These are phyloP conservation scores for Mesodorylaimus sp. DNA, from an alignment of 2,888 invertebrate genomes.

Conservation along the genomic window DNA sequence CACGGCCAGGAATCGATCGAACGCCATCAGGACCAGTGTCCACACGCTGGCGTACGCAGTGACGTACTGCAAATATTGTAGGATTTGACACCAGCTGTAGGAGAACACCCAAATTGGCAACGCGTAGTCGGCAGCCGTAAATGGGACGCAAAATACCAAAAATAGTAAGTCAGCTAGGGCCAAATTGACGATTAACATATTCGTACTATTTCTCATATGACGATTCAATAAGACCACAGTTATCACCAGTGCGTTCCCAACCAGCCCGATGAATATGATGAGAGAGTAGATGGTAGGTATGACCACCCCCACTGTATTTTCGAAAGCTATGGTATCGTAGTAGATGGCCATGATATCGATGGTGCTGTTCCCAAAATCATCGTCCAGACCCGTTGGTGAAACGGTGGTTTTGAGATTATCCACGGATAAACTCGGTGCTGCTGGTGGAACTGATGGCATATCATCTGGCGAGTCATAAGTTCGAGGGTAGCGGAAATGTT, in stretches of 20 bases:
- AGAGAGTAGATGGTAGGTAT: conserved; percentile 49
- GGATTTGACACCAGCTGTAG: conserved; percentile 66
- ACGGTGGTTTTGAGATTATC: too few species aligned
- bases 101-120: conserved; percentile 76
- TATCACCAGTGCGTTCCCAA: conserved; percentile 72
- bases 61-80: conserved; percentile 66
- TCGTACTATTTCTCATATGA: conserved; percentile 79
- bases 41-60: conserved; percentile 83
- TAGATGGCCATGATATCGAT: neutral
- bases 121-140: conserved; percentile 74
- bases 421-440: too few species aligned
- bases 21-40: conserved; percentile 75
- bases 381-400: too few species aligned
- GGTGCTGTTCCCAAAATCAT: too few species aligned
- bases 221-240: conserved; percentile 68
- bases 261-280: conserved; percentile 64
- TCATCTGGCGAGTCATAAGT: too few species aligned
- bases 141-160: conserved; percentile 79
- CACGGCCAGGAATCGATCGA: conserved; percentile 73
- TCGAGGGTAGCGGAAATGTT: too few species aligned
- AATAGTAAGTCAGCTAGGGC: conserved; percentile 56
- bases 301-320: conserved; percentile 10
- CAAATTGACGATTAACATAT: conserved; percentile 55
- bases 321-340: conserved; percentile 7
- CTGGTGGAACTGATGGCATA: too few species aligned